A percentile compares a stretch with the other conserved stretches of the same genome.
Conservation (phyloP, 2,113 vertebrate species). For the Dasyurus viverrinus region DNA sequence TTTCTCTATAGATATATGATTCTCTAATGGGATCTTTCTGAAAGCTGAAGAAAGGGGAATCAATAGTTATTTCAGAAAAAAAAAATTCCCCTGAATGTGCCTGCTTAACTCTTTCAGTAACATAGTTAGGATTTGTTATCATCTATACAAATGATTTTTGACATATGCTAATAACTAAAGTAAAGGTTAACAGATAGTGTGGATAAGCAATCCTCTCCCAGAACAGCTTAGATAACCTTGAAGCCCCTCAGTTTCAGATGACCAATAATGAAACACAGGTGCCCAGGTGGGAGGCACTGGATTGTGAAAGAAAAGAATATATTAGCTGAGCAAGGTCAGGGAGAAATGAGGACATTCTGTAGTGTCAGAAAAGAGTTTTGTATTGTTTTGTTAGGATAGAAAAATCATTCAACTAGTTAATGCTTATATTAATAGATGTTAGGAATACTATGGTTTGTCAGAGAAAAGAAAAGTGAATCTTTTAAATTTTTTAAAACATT, state of each 20-base stretch:
- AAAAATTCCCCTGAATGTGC: background rate
- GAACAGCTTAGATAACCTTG: background rate
- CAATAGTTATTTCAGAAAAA: background rate
- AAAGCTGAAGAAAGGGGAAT: background rate
- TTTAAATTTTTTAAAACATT: background rate
- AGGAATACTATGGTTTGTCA: background rate
- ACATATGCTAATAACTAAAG: background rate
- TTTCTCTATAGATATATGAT: background rate
- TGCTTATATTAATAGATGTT: background rate
- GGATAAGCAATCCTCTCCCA: background rate
- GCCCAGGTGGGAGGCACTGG: background rate
- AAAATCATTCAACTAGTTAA: background rate
- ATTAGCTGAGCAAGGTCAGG: constrained; percentile 1
- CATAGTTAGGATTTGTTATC: background rate
- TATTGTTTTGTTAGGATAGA: background rate
- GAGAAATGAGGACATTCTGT: background rate
- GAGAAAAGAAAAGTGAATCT: background rate
- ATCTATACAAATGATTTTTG: background rate
- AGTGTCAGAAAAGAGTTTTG: background rate
- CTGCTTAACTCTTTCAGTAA: background rate
- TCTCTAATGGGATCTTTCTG: background rate
- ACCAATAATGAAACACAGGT: background rate
- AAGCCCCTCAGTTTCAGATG: background rate
- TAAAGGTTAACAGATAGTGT: background rate
- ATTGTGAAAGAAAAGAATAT: background rate